Evolutionary conservation across 2,113 vertebrate species (phyloP).

Genomic region (Sardina pilchardus): DNA sequence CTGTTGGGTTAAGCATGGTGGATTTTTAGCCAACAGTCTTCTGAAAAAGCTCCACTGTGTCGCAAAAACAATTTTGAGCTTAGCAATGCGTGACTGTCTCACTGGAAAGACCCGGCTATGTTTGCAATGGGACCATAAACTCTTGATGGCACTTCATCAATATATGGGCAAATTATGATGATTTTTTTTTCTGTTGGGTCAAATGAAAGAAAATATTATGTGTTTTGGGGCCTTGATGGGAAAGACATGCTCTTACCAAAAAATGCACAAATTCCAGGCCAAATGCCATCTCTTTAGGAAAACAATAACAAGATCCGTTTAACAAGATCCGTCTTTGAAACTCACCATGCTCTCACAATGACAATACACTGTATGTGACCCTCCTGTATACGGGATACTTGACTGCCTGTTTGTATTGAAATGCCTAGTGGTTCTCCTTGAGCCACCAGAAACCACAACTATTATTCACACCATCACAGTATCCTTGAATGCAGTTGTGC

Average conservation of each 20-base stretch:
- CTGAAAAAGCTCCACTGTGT: not conserved
- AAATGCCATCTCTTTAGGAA: not conserved
- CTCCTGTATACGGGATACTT: too few species aligned
- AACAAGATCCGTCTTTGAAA: not conserved
- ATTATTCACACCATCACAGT: not conserved
- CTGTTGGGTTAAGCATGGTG: not conserved
- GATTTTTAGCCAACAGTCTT: slow-evolving; percentile 4
- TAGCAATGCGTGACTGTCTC: not conserved
- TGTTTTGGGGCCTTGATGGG: not conserved
- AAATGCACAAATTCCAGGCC: not conserved
- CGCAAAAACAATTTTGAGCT: not conserved
- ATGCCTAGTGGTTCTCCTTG: not conserved
- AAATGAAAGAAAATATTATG: not conserved
- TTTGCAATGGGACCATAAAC: not conserved
- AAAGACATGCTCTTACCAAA: not conserved
- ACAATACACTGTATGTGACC: too few species aligned
- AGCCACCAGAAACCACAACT: not conserved
- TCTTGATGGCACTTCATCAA: not conserved
- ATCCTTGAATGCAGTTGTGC: not conserved
- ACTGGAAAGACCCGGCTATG: not conserved
- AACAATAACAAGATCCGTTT: not conserved
- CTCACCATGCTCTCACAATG: too few species aligned
- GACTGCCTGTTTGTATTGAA: not conserved
- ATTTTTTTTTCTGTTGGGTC: not conserved
- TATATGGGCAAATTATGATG: slow-evolving; percentile 11